Evolutionary conservation across 2,888 invertebrate species (phyloP).

Genomic region (Trichopoda pennipes): DNA sequence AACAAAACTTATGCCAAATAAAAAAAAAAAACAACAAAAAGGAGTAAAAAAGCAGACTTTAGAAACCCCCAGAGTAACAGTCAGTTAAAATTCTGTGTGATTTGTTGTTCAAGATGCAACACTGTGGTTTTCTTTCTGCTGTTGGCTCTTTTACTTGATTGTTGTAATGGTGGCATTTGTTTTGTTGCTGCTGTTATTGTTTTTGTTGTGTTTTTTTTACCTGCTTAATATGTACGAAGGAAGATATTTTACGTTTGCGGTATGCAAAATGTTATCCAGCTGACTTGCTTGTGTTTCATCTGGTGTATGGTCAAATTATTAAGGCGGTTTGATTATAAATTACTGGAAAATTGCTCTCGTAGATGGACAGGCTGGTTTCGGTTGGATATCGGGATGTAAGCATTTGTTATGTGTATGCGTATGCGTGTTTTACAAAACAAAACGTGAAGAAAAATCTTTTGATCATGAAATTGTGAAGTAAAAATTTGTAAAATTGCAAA

Average conservation of each 20-base stretch:
- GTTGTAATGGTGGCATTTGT: slow-evolving; percentile 52
- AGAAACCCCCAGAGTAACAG: slow-evolving; percentile 24
- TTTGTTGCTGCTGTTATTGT: slow-evolving; percentile 13
- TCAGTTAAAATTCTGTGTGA: slow-evolving; percentile 13
- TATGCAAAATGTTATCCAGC: slow-evolving; percentile 58
- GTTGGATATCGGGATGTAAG: background rate
- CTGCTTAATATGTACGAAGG: slow-evolving; percentile 11
- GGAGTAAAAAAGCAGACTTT: slow-evolving; percentile 12
- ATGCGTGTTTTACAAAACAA: background rate
- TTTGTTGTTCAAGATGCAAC: slow-evolving; percentile 38
- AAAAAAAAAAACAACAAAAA: slow-evolving; percentile 16
- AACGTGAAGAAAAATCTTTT: slow-evolving; percentile 17
- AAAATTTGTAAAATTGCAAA: slow-evolving; percentile 46
- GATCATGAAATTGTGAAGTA: slow-evolving; percentile 34
- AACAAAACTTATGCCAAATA: slow-evolving; percentile 61
- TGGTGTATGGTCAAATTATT: slow-evolving; percentile 64
- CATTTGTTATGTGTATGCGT: background rate
- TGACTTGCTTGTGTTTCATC: slow-evolving; percentile 45
- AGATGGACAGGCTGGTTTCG: slow-evolving; percentile 2
- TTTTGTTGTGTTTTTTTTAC: slow-evolving; percentile 34
- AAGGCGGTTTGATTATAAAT: slow-evolving; percentile 56
- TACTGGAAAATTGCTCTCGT: slow-evolving; percentile 40
- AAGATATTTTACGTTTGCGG: slow-evolving; percentile 48
- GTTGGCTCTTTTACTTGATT: background rate
- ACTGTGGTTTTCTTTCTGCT: slow-evolving; percentile 15